These are phyloP conservation scores for Goniozus legneri DNA, from an alignment of 1,140 invertebrate genomes.

Conservation along the genomic window DNA sequence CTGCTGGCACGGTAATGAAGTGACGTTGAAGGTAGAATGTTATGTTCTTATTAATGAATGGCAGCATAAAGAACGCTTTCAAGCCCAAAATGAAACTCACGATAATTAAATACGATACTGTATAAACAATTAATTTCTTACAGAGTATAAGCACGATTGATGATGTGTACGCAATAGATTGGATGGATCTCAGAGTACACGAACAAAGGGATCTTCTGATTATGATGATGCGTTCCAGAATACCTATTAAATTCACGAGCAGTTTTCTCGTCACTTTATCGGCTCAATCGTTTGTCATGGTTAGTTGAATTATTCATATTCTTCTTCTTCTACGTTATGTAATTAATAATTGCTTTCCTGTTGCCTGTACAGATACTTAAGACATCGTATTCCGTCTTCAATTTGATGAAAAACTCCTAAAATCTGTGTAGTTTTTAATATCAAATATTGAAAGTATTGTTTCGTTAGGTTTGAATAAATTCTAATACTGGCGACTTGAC, in stretches of 20 bases:
- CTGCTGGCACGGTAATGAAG: no score
- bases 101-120: not conserved
- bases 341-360: not conserved
- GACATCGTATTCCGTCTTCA: slow-evolving; percentile 29
- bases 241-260: slow-evolving; percentile 16
- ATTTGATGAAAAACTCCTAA: no score
- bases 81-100: not conserved
- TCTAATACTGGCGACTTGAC: no score
- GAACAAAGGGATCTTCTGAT: slow-evolving; percentile 4
- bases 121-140: not conserved
- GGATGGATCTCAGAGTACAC: not conserved
- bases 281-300: slow-evolving; percentile 7
- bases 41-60: no score
- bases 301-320: slow-evolving; percentile 1
- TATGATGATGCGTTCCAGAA: slow-evolving; percentile 15
- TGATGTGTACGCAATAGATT: slow-evolving; percentile 12
- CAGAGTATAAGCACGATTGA: not conserved
- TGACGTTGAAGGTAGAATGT: no score
- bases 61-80: no score
- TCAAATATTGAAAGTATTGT: no score
- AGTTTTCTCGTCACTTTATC: slow-evolving; percentile 11
- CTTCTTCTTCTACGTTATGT: not conserved
- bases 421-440: no score
- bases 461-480: no score
- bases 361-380: slow-evolving; percentile 26